Conservation (phyloP, 1,140 invertebrate genomes). For the Cotesia vestalis region DNA sequence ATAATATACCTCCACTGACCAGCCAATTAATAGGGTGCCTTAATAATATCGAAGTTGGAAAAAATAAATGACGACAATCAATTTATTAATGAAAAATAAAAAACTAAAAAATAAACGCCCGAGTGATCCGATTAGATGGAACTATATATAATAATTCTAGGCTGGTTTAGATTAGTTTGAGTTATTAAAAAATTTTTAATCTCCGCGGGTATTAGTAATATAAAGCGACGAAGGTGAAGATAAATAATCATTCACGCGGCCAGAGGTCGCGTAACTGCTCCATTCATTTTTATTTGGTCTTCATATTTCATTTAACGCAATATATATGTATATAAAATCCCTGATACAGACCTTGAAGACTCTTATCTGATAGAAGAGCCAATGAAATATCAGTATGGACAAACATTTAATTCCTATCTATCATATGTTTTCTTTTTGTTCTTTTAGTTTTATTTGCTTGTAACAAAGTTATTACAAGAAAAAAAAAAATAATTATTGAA, state of each 20-base stretch:
- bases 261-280: slow-evolving; percentile 26
- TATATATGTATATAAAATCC: slow-evolving; percentile 1
- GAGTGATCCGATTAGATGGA: neutral
- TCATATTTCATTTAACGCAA: neutral
- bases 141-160: too few relatives aligned
- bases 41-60: neutral
- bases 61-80: neutral
- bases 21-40: slow-evolving; percentile 31
- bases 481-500: too few relatives aligned
- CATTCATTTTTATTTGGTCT: slow-evolving; percentile 21
- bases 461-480: too few relatives aligned
- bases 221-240: neutral
- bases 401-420: too few relatives aligned
- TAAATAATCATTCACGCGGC: slow-evolving; percentile 26
- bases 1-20: neutral
- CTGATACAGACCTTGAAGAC: slow-evolving; percentile 23
- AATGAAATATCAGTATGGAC: too few relatives aligned
- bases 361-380: slow-evolving; percentile 22
- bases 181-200: slow-evolving; percentile 1
- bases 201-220: neutral
- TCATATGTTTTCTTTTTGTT: too few relatives aligned
- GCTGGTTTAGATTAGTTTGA: too few relatives aligned
- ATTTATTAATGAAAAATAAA: slow-evolving; percentile 2
- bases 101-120: neutral
- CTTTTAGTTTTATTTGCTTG: too few relatives aligned